Evolutionary conservation across 2,888 invertebrate species (phyloP).

Genomic region (Conops quadrifasciatus): DNA sequence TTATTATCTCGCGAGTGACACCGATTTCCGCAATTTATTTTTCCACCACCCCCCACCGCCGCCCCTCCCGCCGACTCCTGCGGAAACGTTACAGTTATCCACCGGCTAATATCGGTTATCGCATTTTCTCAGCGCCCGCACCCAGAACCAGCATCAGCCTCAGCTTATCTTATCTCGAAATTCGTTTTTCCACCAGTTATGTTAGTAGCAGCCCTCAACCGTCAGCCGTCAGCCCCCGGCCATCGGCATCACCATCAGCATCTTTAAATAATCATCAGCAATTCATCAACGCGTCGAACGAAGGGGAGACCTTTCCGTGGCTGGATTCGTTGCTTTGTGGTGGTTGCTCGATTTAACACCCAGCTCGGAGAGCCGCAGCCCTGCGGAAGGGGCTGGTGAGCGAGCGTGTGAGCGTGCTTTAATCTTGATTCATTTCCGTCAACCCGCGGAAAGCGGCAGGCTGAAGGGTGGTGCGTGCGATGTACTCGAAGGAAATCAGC

Average conservation of each 20-base stretch:
- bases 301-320: not conserved
- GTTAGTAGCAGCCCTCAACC: too few relatives aligned
- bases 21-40: conserved; percentile 35
- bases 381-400: not conserved
- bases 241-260: conserved; percentile 44
- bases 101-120: conserved; percentile 55
- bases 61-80: conserved; percentile 1
- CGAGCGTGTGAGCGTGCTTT: conserved; percentile 31
- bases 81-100: conserved; percentile 26
- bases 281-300: conserved; percentile 53
- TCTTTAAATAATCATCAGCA: conserved; percentile 63
- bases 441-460: not conserved
- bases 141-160: not conserved
- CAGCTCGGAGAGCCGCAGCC: conserved; percentile 13
- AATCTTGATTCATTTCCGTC: conserved; percentile 42
- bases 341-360: conserved; percentile 37
- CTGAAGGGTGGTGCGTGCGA: not conserved
- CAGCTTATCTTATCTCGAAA: conserved; percentile 54
- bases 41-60: not conserved
- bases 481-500: conserved; percentile 11
- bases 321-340: conserved; percentile 27
- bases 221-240: not conserved
- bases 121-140: conserved; percentile 57
- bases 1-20: conserved; percentile 18
- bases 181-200: conserved; percentile 34